phyloP scores from a whole-genome alignment of 2,113 vertebrate genomes.

The Gopherus flavomarginatus region DNA sequence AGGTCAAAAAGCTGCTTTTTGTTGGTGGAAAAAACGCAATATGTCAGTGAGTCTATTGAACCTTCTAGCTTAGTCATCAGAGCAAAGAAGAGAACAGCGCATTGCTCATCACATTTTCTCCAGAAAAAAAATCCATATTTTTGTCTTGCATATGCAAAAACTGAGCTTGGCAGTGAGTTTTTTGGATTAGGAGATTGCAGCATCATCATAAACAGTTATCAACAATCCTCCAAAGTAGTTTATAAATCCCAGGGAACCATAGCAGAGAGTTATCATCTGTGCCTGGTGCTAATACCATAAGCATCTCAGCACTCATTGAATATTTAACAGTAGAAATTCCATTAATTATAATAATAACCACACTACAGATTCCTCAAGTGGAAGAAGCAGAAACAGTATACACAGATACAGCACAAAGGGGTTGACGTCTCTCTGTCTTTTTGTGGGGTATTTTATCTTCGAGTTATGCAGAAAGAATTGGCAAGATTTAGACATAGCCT shows the following conservation, averaged over 20 bases:
- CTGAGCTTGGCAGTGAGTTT: neutral
- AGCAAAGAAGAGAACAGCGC: neutral
- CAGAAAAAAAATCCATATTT: neutral
- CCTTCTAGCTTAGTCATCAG: neutral
- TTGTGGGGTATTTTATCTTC: neutral
- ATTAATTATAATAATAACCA: neutral
- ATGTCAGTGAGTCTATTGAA: neutral
- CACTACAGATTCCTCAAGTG: neutral
- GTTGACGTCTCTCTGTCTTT: neutral
- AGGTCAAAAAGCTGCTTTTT: neutral
- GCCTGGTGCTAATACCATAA: neutral
- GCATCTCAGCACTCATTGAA: neutral
- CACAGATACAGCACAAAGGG: neutral
- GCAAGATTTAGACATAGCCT: neutral
- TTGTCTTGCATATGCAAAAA: neutral
- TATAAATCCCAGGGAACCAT: neutral
- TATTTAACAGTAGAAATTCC: neutral
- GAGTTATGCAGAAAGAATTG: neutral
- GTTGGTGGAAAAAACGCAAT: neutral
- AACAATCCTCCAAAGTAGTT: neutral
- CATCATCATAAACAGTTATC: neutral
- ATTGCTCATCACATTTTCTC: neutral
- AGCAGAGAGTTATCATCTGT: neutral
- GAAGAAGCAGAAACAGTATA: neutral
- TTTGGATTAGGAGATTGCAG: accelerated